A percentile compares a stretch with the other conserved stretches of the same genome.
phyloP scores from a whole-genome alignment of 2,797 vertebrate species.

The Fundulus diaphanus region DNA sequence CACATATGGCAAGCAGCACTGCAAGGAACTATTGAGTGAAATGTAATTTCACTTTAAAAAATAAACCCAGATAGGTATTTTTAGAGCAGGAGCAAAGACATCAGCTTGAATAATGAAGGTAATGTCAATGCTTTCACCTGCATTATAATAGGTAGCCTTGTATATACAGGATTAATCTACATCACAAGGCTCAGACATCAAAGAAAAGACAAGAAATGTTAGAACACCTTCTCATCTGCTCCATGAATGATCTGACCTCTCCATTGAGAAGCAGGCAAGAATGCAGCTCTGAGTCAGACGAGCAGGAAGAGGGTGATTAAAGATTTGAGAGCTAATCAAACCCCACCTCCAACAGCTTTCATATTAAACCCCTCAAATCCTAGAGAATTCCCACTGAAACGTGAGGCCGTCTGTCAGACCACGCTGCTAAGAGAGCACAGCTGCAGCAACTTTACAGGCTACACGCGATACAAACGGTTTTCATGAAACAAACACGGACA shows the following conservation, averaged over 20 bases:
- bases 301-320: constrained; percentile 62
- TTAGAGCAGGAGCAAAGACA: constrained; percentile 1
- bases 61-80: background rate
- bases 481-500: constrained; percentile 26
- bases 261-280: constrained; percentile 58
- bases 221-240: constrained; percentile 45
- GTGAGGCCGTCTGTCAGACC: constrained; percentile 57
- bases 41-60: constrained; percentile 4
- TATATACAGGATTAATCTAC: background rate
- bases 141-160: background rate
- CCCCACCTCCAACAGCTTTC: constrained; percentile 68
- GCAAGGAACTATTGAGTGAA: background rate
- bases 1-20: background rate
- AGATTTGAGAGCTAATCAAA: constrained; percentile 63
- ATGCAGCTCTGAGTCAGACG: constrained; percentile 48
- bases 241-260: constrained; percentile 44
- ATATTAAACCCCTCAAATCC: constrained; percentile 70
- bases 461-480: constrained; percentile 33
- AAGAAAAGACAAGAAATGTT: constrained; percentile 28
- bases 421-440: constrained; percentile 41
- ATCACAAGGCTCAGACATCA: constrained; percentile 18
- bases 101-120: background rate
- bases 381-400: constrained; percentile 65
- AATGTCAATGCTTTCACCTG: background rate
- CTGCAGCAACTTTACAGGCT: constrained; percentile 49